phyloP scores from a whole-genome alignment of 2,797 vertebrate genomes.

The Brotula barbata region DNA sequence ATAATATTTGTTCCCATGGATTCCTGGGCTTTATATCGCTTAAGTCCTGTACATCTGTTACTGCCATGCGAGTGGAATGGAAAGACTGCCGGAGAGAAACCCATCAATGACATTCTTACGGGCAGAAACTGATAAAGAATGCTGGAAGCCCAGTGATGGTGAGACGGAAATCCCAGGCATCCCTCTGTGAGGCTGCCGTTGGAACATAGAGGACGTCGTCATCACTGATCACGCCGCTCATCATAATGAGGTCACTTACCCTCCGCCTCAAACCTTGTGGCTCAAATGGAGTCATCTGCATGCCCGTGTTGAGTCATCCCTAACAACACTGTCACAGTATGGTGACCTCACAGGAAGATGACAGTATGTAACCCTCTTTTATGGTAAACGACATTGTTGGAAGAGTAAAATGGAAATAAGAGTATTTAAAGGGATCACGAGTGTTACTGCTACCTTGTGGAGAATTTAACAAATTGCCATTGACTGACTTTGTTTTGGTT shows the following conservation, averaged over 20 bases:
- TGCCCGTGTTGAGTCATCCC: conserved; percentile 18
- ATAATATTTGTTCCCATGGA: conserved; percentile 36
- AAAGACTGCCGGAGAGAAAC: conserved; percentile 55
- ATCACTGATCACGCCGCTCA: conserved; percentile 18
- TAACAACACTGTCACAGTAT: conserved; percentile 38
- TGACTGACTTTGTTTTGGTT: conserved; percentile 66
- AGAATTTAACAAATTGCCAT: conserved; percentile 64
- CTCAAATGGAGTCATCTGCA: conserved; percentile 15
- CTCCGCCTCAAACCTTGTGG: no score
- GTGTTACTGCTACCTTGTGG: conserved; percentile 64
- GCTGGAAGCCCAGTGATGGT: conserved; percentile 25
- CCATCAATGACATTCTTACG: conserved; percentile 27
- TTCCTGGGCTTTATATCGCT: conserved; percentile 48
- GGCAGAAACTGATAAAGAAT: conserved; percentile 48
- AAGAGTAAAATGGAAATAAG: conserved; percentile 43
- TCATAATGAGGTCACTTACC: conserved; percentile 7
- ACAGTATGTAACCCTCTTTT: conserved; percentile 50
- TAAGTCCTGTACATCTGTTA: conserved; percentile 58
- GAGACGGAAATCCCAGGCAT: conserved; percentile 14
- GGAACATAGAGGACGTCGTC: conserved; percentile 24
- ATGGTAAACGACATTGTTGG: conserved; percentile 54
- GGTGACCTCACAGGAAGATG: conserved; percentile 32
- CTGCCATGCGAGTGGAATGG: conserved; percentile 66
- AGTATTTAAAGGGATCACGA: conserved; percentile 70
- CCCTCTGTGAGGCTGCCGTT: conserved; percentile 29